phyloP scores from a whole-genome alignment of 2,888 invertebrate species.

The Crossocerus cetratus region DNA sequence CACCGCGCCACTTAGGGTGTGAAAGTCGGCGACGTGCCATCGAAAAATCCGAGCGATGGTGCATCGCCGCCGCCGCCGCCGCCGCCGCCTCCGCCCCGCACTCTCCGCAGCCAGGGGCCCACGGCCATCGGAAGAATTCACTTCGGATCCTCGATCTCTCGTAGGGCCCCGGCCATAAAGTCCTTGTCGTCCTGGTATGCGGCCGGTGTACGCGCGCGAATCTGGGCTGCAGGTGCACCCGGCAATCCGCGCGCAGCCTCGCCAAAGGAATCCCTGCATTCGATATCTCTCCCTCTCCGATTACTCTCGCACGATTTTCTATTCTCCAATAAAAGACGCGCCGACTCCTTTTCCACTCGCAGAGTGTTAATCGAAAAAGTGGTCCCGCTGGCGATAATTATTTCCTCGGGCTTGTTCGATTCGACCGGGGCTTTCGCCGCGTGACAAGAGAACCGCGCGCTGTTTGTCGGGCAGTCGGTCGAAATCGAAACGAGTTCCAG shows the following conservation, averaged over 20 bases:
- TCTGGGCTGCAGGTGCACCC: slow-evolving; percentile 32
- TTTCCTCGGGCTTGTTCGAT: neutral
- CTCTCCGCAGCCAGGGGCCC: slow-evolving; percentile 8
- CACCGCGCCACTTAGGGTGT: slow-evolving; percentile 73
- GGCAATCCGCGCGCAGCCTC: slow-evolving; percentile 12
- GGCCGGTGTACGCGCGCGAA: slow-evolving; percentile 28
- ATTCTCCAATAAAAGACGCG: too few species aligned
- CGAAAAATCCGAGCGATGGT: slow-evolving; percentile 55
- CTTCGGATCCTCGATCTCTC: slow-evolving; percentile 47
- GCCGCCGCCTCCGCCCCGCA: neutral
- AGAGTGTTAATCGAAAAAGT: too few species aligned
- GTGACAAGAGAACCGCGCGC: neutral
- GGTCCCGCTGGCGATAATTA: neutral
- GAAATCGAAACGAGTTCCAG: neutral
- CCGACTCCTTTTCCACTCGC: too few species aligned
- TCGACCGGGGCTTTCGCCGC: neutral
- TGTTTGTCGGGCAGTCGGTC: neutral
- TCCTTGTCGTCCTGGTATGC: slow-evolving; percentile 55
- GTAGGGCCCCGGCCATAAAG: slow-evolving; percentile 59
- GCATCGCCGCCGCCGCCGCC: neutral
- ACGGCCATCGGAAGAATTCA: slow-evolving; percentile 54
- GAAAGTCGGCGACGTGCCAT: slow-evolving; percentile 70
- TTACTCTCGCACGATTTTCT: too few species aligned
- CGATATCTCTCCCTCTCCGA: neutral
- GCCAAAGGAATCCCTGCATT: neutral